Base-by-base conservation (phyloP, 30 jellyfish, hydroid and myxozoan genomes). In the Chrysaora quinquecirrha region DNA sequence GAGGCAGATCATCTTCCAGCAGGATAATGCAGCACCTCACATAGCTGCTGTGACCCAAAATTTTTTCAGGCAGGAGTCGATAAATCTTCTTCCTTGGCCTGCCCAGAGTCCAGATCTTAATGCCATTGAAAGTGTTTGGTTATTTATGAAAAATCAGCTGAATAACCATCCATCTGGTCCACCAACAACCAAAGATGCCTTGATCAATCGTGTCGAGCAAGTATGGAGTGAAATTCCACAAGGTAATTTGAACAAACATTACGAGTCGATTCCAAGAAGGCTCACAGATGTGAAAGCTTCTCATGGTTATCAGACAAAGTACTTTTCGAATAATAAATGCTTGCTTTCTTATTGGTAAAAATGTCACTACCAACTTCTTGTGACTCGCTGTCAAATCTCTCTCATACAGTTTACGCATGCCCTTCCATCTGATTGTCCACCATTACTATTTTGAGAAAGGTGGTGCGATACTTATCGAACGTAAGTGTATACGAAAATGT, bases 21-120 rank as follows among this genome's bases (percentile, higher is more conserved):
- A 69, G 6, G 73, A 69, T 27, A 69, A 69, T 46, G 82, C 82
- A 31, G 21, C 82, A 18, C 30, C 30, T 43, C 82, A 69, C 82
- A 2, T 6, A 9, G 82, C 82, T 12, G 11, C 28, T n/a, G 4
- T 27, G n/a, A 22, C 66, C 63, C 28, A 69, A 69, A 43, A 6
- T 19, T 69, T 16, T 31, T 0, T 69, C 11, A 27, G 30, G 22
- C 63, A 27, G 30, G 32, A 33, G 70, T 2, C 21, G 28, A 69
- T 0, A 3, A 29, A 6, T 60, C 70, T 27, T 29, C 82, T 69
- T 24, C 66, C 28, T n/a, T 69, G 82, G 74, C 82, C 82, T 14
- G 71, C 82, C 16, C 28, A 43, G 20, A 6, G 66, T 27, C 73
- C 82, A 12, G 82, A 69, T 27, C 34, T 69, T 71, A 69, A 69